These are phyloP conservation scores for Andrena camellia DNA, from an alignment of 2,888 invertebrate genomes.

Conservation along the genomic window DNA sequence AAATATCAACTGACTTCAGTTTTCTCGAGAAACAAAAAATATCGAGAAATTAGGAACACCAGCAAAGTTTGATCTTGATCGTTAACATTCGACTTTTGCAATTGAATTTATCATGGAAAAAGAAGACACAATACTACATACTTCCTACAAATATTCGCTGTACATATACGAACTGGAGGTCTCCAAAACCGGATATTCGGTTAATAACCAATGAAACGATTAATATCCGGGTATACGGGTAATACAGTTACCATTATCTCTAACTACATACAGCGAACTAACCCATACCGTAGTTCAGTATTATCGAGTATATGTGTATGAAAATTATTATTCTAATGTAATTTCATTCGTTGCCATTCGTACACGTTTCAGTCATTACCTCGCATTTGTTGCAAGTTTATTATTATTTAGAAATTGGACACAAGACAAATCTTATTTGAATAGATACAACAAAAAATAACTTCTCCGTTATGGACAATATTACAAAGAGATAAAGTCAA, in stretches of 20 bases:
- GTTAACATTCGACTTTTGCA: no score
- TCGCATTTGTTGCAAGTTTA: not conserved
- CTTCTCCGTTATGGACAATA: no score
- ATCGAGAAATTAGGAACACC: no score
- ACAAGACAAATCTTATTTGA: no score
- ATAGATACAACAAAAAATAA: no score
- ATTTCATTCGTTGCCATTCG: not conserved
- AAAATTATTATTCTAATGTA: not conserved
- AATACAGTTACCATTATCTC: conserved; percentile 25
- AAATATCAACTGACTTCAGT: no score
- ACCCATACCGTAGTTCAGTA: not conserved
- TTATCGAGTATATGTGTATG: not conserved
- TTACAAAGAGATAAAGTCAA: no score
- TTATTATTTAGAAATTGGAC: no score
- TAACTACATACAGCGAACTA: not conserved
- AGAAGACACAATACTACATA: no score
- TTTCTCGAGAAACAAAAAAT: no score
- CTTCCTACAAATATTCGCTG: not conserved
- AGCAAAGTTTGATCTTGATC: no score
- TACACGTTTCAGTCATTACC: not conserved
- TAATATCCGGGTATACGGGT: conserved; percentile 31
- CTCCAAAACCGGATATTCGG: conserved; percentile 18
- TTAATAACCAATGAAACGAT: conserved; percentile 27
- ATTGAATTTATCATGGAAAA: no score
- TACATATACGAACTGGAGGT: conserved; percentile 1